phyloP scores from a whole-genome alignment of 2,113 vertebrate species.

The Isichthys henryi region DNA sequence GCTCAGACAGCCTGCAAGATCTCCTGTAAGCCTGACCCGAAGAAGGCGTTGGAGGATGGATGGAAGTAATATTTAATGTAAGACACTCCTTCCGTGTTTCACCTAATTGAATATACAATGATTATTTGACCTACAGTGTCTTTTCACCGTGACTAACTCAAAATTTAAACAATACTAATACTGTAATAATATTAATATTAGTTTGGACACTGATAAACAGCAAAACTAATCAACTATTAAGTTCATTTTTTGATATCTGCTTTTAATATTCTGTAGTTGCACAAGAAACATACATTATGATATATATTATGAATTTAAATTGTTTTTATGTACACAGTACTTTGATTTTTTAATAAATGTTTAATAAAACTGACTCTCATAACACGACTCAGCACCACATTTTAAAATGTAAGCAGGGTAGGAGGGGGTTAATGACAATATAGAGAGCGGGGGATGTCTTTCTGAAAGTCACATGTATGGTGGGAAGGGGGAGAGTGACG shows the following conservation, averaged over 20 bases:
- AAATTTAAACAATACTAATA: background rate
- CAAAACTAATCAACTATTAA: background rate
- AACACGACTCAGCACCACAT: background rate
- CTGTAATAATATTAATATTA: background rate
- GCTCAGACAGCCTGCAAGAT: background rate
- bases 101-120: conserved; percentile 10
- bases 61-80: background rate
- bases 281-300: background rate
- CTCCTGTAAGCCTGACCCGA: background rate
- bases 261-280: background rate
- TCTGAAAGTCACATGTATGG: conserved; percentile 61
- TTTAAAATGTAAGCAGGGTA: conserved; percentile 16
- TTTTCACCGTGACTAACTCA: background rate
- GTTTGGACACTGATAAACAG: background rate
- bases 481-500: conserved; percentile 36
- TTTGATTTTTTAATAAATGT: background rate
- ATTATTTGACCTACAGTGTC: background rate
- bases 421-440: conserved; percentile 57
- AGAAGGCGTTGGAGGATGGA: background rate
- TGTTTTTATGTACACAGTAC: background rate
- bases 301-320: background rate
- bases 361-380: background rate
- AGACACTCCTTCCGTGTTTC: background rate
- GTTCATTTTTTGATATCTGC: background rate
- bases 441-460: conserved; percentile 54